These are phyloP conservation scores for Drosophila neutralis DNA, from an alignment of 2,888 invertebrate species.

Conservation along the genomic window DNA sequence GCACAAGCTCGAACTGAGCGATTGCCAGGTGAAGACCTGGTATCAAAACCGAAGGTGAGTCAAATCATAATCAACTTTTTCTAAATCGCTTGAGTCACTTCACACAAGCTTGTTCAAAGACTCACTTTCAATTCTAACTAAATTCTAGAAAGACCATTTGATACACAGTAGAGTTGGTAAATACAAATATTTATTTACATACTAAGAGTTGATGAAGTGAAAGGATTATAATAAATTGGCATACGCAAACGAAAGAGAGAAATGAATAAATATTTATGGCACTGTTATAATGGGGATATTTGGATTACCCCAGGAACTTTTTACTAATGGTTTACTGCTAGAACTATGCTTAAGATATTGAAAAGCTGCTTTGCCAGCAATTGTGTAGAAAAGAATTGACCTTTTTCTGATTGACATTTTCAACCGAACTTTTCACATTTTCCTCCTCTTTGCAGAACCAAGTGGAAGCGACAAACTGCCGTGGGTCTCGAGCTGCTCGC, in stretches of 20 bases:
- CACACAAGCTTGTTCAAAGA: neutral
- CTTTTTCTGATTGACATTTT: neutral
- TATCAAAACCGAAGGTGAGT: conserved; percentile 99
- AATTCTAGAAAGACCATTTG: neutral
- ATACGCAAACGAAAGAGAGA: no score
- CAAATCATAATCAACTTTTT: neutral
- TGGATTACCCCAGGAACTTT: no score
- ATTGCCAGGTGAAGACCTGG: conserved; percentile 99
- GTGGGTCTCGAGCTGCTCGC: conserved; percentile 98
- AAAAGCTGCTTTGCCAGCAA: neutral
- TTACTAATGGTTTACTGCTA: neutral
- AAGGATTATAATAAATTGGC: no score
- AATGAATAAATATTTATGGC: neutral
- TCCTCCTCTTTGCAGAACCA: conserved; percentile 88
- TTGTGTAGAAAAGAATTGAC: neutral
- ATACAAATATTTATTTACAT: no score
- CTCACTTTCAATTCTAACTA: neutral
- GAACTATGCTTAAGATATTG: neutral
- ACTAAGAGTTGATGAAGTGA: no score
- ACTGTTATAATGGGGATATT: no score
- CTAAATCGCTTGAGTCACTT: neutral
- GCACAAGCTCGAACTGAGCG: conserved; percentile 96
- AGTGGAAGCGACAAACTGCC: conserved; percentile 99
- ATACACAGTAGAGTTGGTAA: no score
- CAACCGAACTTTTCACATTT: neutral